These are phyloP conservation scores for Dasypus novemcinctus DNA, from an alignment of 2,113 vertebrate genomes.

Conservation along the genomic window DNA sequence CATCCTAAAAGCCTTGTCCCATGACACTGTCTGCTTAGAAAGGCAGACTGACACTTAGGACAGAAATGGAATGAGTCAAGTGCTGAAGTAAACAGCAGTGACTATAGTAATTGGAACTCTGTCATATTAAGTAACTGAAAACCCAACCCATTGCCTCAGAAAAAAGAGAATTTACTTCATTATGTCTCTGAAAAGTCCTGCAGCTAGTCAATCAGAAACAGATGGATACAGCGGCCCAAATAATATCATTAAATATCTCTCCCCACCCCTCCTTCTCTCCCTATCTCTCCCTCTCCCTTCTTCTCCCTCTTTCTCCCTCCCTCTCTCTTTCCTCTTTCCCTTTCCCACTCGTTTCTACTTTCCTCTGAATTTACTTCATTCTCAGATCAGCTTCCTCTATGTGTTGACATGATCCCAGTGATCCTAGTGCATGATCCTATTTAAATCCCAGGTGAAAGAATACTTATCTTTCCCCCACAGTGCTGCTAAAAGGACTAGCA, in stretches of 20 bases:
- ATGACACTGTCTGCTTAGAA: neutral
- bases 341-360: neutral
- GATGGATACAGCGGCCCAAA: neutral
- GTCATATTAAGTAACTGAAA: neutral
- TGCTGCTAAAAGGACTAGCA: neutral
- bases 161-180: neutral
- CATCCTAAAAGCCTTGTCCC: neutral
- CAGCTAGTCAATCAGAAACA: neutral
- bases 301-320: rapidly evolving
- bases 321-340: neutral
- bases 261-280: no score
- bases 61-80: neutral
- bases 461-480: neutral
- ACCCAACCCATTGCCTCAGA: neutral
- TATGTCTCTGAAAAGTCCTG: neutral
- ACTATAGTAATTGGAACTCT: neutral
- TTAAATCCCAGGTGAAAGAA: neutral
- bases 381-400: neutral
- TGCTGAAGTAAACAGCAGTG: neutral
- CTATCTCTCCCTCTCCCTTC: neutral
- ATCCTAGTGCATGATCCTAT: neutral
- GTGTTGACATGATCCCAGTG: neutral
- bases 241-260: neutral
- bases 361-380: neutral
- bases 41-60: neutral